Evolutionary conservation across 2,113 vertebrate genomes (phyloP).

Genomic region (Chloroceryle aenea): DNA sequence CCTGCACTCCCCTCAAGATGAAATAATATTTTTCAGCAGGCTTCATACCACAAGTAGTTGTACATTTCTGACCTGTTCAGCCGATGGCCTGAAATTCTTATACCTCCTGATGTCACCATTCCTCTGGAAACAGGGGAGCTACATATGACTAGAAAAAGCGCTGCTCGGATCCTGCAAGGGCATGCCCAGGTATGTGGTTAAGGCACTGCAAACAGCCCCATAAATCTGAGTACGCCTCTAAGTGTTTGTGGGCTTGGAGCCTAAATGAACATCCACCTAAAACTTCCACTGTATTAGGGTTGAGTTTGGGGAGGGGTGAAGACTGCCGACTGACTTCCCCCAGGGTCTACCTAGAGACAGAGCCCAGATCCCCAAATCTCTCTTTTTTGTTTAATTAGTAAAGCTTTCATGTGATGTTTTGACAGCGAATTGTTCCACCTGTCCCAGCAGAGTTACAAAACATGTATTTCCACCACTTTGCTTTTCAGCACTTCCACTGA

Average conservation of each 20-base stretch:
- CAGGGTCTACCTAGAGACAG: background rate
- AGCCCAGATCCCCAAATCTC: background rate
- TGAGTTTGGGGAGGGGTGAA: background rate
- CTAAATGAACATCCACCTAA: background rate
- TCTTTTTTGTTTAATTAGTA: background rate
- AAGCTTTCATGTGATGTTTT: background rate
- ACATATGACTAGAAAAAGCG: background rate
- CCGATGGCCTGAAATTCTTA: background rate
- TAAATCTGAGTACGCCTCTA: background rate
- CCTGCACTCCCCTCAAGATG: background rate
- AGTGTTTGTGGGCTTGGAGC: background rate
- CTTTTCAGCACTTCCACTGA: slow-evolving; percentile 30
- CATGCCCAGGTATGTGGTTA: background rate
- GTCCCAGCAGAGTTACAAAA: background rate
- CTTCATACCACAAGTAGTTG: background rate
- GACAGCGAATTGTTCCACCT: background rate
- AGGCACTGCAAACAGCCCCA: background rate
- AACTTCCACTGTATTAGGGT: background rate
- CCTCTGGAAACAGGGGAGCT: background rate
- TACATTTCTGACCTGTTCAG: background rate
- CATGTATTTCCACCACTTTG: background rate
- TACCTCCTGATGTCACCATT: background rate
- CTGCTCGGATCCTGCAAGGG: background rate
- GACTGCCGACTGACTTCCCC: background rate
- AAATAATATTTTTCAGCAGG: background rate